A percentile compares a stretch with the other conserved stretches of the same genome.
Conservation (phyloP, 2,113 vertebrate genomes). For the Hipposideros armiger region DNA sequence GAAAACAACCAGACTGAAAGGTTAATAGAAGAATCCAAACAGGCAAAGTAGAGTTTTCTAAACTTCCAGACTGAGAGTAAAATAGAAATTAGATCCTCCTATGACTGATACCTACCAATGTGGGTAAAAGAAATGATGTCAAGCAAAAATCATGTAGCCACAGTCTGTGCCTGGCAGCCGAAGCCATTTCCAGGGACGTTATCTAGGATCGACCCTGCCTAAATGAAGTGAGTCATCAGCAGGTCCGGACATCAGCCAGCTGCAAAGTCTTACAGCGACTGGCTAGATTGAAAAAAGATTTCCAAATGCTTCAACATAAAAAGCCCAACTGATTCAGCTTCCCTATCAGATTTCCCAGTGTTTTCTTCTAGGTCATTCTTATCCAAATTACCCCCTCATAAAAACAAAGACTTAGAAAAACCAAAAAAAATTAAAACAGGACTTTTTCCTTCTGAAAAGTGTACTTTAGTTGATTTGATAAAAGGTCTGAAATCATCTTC, state of each 20-base stretch:
- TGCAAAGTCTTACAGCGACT: slow-evolving; percentile 50
- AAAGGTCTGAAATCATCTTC: slow-evolving; percentile 59
- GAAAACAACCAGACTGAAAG: slow-evolving; percentile 24
- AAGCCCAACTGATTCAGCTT: slow-evolving; percentile 37
- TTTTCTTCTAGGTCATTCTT: slow-evolving; percentile 54
- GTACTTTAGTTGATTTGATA: neutral
- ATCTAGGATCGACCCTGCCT: neutral
- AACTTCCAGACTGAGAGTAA: slow-evolving; percentile 33
- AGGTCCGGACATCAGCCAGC: slow-evolving; percentile 61
- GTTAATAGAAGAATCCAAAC: slow-evolving; percentile 16
- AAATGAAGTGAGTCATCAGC: slow-evolving; percentile 14
- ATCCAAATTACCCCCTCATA: slow-evolving; percentile 63
- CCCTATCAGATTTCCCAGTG: slow-evolving; percentile 52
- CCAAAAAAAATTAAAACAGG: slow-evolving; percentile 54
- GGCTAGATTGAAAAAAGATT: slow-evolving; percentile 60
- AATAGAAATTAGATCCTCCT: slow-evolving; percentile 52
- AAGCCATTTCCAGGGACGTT: slow-evolving; percentile 24
- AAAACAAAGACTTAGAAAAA: slow-evolving; percentile 64
- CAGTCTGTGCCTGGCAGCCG: slow-evolving; percentile 26
- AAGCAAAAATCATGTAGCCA: neutral
- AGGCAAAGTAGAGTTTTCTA: slow-evolving; percentile 48
- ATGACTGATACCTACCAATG: slow-evolving; percentile 31
- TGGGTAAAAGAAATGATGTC: slow-evolving; percentile 65
- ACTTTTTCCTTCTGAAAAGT: neutral
- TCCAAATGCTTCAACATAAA: slow-evolving; percentile 62